Conservation (phyloP, 1,140 invertebrate genomes). For the Lepidurus arcticus region DNA sequence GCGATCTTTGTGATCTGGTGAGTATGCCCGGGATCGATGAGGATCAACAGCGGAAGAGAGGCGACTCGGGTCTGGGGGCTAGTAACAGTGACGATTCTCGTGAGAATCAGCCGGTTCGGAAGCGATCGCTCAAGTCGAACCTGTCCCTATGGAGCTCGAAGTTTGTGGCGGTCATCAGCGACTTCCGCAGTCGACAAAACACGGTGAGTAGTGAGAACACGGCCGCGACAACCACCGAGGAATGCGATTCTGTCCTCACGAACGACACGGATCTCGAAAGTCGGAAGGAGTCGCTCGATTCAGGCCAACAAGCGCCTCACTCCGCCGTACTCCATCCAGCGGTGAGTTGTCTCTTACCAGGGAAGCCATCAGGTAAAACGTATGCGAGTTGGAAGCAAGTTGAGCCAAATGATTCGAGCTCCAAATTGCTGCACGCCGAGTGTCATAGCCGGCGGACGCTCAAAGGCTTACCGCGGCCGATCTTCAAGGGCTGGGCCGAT, state of each 20-base stretch:
- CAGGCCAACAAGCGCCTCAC: not conserved
- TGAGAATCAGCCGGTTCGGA: not conserved
- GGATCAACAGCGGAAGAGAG: not conserved
- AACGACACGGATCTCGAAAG: not conserved
- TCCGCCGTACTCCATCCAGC: not conserved
- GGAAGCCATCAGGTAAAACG: not conserved
- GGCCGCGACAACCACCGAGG: not conserved
- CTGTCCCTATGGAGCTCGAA: not conserved
- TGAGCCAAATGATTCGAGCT: not conserved
- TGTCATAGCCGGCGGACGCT: not conserved
- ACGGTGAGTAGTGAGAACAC: conserved; percentile 27
- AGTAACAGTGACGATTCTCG: not conserved
- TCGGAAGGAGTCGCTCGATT: not conserved
- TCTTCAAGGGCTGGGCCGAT: not conserved
- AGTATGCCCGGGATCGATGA: not conserved
- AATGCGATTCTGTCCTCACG: conserved; percentile 14
- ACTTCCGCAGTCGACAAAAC: conserved; percentile 26
- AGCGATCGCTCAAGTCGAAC: not conserved
- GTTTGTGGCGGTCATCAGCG: not conserved
- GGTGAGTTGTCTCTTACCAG: not conserved
- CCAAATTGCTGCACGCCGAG: not conserved
- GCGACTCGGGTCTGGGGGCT: not conserved
- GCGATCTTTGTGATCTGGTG: conserved; percentile 14
- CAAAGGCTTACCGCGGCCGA: not conserved
- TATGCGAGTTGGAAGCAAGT: conserved; percentile 2